phyloP scores from a whole-genome alignment of 2,797 vertebrate genomes.

The Streptopelia turtur region DNA sequence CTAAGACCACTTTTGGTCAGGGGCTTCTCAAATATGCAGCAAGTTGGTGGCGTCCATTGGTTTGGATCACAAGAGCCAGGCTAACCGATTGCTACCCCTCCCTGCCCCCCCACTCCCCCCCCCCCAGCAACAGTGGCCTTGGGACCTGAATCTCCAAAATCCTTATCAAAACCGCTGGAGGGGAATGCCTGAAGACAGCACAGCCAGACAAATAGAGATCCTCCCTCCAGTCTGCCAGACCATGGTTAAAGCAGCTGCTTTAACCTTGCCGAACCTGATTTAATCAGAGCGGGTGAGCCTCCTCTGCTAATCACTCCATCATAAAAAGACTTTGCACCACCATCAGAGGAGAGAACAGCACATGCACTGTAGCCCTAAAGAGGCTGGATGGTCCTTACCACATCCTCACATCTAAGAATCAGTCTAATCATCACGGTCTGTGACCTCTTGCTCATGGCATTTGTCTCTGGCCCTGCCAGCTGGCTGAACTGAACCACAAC shows the following conservation, averaged over 20 bases:
- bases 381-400: neutral
- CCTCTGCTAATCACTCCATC: neutral
- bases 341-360: neutral
- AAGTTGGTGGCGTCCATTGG: fast-evolving
- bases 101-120: no score
- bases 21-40: neutral
- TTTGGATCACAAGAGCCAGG: neutral
- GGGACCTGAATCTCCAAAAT: neutral
- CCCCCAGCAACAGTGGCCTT: neutral
- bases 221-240: neutral
- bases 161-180: neutral
- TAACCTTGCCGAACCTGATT: conserved; percentile 33
- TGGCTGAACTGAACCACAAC: neutral
- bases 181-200: neutral
- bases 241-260: neutral
- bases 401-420: neutral
- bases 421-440: fast-evolving
- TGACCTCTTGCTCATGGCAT: neutral
- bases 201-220: neutral
- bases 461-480: neutral
- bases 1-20: neutral
- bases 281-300: conserved; percentile 15
- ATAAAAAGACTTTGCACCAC: neutral
- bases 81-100: neutral
- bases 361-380: neutral